phyloP scores from a whole-genome alignment of 2,797 vertebrate species.

The Tragopan temminckii region DNA sequence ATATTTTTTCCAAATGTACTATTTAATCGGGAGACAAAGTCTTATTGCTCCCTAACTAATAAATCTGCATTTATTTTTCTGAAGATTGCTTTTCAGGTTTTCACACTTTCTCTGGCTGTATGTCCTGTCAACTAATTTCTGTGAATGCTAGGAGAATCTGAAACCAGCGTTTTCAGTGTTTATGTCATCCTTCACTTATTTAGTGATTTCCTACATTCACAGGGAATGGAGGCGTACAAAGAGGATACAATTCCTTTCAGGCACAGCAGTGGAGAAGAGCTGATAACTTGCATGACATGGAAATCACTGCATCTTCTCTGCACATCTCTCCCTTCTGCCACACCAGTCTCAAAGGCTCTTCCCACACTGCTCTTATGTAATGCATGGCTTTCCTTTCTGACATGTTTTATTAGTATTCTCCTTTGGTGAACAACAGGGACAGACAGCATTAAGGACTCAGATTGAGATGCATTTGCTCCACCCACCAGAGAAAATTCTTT shows the following conservation, averaged over 20 bases:
- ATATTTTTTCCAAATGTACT: neutral
- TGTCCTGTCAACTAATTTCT: neutral
- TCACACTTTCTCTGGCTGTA: neutral
- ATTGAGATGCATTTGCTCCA: neutral
- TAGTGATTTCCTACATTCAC: neutral
- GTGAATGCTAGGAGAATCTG: neutral
- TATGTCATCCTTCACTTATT: neutral
- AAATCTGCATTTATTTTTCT: conserved; percentile 4
- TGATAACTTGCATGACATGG: neutral
- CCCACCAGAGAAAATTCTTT: neutral
- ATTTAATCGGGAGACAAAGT: neutral
- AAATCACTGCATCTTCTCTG: neutral
- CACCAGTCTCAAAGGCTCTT: neutral
- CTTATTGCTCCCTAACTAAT: neutral
- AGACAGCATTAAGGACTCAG: neutral
- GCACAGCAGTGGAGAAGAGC: neutral
- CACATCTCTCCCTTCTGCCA: neutral
- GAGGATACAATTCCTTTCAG: neutral
- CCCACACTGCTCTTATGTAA: neutral
- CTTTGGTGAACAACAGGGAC: neutral
- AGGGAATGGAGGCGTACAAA: neutral
- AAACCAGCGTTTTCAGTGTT: neutral
- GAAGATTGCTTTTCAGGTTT: neutral
- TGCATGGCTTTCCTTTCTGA: neutral
- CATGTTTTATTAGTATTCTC: neutral